Conservation (phyloP, 1,140 invertebrate genomes). For the Cyclina sinensis region DNA sequence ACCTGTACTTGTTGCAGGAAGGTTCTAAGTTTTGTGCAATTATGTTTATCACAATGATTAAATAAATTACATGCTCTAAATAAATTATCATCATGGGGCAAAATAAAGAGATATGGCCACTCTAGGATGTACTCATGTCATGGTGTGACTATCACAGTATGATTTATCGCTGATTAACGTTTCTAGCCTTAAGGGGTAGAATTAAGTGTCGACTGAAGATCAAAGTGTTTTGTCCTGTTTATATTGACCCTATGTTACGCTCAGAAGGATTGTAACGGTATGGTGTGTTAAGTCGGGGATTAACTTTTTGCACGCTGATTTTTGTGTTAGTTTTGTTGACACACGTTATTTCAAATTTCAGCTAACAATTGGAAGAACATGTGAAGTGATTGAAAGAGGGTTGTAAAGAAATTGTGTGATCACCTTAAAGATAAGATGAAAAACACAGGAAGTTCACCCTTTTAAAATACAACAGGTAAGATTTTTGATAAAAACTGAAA, state of each 20-base stretch:
- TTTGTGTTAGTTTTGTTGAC: slow-evolving; percentile 4
- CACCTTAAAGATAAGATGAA: neutral
- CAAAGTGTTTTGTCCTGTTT: neutral
- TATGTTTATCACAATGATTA: neutral
- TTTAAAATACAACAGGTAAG: neutral
- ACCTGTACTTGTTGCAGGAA: no score
- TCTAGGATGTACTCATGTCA: neutral
- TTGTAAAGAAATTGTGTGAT: neutral
- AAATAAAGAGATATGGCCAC: neutral
- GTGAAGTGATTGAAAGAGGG: neutral
- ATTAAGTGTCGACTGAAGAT: neutral
- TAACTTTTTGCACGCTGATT: neutral
- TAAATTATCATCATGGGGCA: neutral
- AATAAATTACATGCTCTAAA: neutral
- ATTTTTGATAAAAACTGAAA: no score
- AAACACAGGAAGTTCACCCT: neutral
- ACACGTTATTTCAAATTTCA: slow-evolving; percentile 4
- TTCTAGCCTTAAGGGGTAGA: neutral
- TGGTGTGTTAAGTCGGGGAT: slow-evolving; percentile 9
- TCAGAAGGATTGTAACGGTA: neutral
- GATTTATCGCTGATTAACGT: slow-evolving; percentile 1
- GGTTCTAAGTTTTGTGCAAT: neutral
- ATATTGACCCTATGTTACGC: slow-evolving; percentile 11
- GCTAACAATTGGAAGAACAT: neutral
- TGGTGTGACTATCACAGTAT: neutral